These are phyloP conservation scores for Gallirallus australis DNA, from an alignment of 2,797 vertebrate genomes.

Conservation along the genomic window DNA sequence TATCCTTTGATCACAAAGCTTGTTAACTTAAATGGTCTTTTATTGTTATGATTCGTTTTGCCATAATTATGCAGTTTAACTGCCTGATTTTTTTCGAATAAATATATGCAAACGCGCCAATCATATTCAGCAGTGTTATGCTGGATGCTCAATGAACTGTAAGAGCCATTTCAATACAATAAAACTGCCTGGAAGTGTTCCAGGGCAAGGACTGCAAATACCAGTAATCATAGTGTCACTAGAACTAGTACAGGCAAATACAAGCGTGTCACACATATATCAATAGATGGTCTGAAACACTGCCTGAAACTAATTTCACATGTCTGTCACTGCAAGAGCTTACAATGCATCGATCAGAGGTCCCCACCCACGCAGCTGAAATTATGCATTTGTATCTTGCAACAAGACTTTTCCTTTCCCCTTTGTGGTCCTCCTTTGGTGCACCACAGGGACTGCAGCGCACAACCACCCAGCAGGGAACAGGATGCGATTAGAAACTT, in stretches of 20 bases:
- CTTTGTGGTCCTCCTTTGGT: not conserved
- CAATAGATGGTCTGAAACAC: slow-evolving; percentile 78
- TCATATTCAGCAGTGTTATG: slow-evolving; percentile 80
- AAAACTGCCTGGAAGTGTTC: slow-evolving; percentile 75
- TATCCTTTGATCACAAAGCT: slow-evolving; percentile 83
- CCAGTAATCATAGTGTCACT: slow-evolving; percentile 70
- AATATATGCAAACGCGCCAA: slow-evolving; percentile 76
- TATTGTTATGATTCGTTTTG: slow-evolving; percentile 83
- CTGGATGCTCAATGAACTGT: slow-evolving; percentile 86
- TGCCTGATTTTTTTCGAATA: slow-evolving; percentile 73
- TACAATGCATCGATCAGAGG: not conserved
- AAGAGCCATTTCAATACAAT: slow-evolving; percentile 87
- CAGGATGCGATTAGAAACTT: slow-evolving; percentile 50
- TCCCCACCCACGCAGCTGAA: slow-evolving; percentile 21
- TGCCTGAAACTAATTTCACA: slow-evolving; percentile 63
- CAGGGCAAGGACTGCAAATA: slow-evolving; percentile 71
- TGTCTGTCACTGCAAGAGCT: slow-evolving; percentile 11
- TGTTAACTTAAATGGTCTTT: slow-evolving; percentile 83
- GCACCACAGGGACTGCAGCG: not conserved
- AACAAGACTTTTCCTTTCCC: not conserved
- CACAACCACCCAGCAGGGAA: slow-evolving; percentile 7
- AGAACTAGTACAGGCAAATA: slow-evolving; percentile 75
- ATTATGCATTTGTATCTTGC: not conserved
- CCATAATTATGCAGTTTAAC: slow-evolving; percentile 79
- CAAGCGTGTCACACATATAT: slow-evolving; percentile 73